These are phyloP conservation scores for Scaptomyza flava DNA, from an alignment of 2,888 invertebrate genomes.

Conservation along the genomic window DNA sequence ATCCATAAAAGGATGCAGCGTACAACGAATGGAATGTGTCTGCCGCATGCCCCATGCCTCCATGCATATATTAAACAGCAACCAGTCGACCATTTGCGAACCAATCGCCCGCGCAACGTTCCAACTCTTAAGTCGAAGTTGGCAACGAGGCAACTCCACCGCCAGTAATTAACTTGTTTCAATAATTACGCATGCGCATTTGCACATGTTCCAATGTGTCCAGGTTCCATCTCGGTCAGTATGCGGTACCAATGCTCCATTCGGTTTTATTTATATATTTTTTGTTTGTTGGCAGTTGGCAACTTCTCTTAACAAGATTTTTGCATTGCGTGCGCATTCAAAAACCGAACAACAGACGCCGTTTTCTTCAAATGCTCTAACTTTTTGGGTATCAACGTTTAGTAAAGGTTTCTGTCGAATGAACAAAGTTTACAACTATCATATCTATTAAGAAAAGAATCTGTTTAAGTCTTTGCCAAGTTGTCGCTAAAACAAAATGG, in stretches of 20 bases:
- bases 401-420: background rate
- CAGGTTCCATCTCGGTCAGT: conserved; percentile 23
- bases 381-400: background rate
- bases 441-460: background rate
- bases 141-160: conserved; percentile 60
- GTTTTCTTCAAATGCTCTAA: conserved; percentile 42
- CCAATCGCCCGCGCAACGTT: conserved; percentile 50
- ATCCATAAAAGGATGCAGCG: conserved; percentile 68
- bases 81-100: conserved; percentile 25
- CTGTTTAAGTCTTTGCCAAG: background rate
- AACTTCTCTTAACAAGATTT: conserved; percentile 73
- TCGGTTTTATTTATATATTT: conserved; percentile 15
- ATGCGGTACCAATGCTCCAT: conserved; percentile 21
- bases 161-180: conserved; percentile 81
- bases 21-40: conserved; percentile 61
- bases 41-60: conserved; percentile 33
- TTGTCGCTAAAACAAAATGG: too few species aligned
- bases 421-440: background rate
- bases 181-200: conserved; percentile 81
- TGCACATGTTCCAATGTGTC: conserved; percentile 71
- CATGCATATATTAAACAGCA: conserved; percentile 76
- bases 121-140: conserved; percentile 23
- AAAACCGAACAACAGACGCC: conserved; percentile 42
- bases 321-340: conserved; percentile 76
- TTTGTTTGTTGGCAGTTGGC: conserved; percentile 36